Evolutionary conservation across 92 coral and sea anemone genomes (phyloP).

Genomic region (Chrysogorgia sp.): DNA sequence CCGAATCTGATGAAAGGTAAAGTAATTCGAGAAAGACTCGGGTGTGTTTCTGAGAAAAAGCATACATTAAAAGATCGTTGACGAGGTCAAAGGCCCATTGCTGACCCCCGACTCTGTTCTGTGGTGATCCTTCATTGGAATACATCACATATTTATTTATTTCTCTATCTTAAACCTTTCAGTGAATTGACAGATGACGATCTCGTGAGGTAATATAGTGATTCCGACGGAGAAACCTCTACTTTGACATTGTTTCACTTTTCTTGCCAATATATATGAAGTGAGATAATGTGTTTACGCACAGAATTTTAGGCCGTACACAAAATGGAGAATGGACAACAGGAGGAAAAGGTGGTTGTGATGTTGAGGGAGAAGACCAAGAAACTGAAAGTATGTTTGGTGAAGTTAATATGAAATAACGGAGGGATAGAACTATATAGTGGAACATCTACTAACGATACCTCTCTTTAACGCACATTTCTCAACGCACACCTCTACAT

Average conservation of each 20-base stretch:
- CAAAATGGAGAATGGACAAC: conserved; percentile 69
- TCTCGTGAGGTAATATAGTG: conserved; percentile 58
- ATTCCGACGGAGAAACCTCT: too few relatives aligned
- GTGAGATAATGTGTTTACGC: background rate
- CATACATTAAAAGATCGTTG: background rate
- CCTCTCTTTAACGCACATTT: too few relatives aligned
- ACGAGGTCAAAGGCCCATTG: too few relatives aligned
- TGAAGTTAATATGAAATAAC: too few relatives aligned
- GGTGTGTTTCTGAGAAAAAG: background rate
- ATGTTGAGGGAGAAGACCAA: conserved; percentile 30
- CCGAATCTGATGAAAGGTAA: conserved; percentile 84
- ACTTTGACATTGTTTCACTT: too few relatives aligned
- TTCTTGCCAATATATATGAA: background rate
- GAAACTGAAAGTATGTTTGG: conserved; percentile 12
- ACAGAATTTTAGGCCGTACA: conserved; percentile 80
- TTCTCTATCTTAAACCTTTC: background rate
- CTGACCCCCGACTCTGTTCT: too few relatives aligned
- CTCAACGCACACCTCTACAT: too few relatives aligned
- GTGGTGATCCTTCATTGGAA: background rate
- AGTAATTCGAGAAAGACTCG: background rate
- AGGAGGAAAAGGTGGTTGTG: conserved; percentile 37
- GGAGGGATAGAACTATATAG: too few relatives aligned
- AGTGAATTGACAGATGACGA: conserved; percentile 59
- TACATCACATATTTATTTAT: too few relatives aligned
- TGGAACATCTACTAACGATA: too few relatives aligned